Evolutionary conservation across 2,797 vertebrate genomes (phyloP).

Genomic region (Crocodylus rhombifer): DNA sequence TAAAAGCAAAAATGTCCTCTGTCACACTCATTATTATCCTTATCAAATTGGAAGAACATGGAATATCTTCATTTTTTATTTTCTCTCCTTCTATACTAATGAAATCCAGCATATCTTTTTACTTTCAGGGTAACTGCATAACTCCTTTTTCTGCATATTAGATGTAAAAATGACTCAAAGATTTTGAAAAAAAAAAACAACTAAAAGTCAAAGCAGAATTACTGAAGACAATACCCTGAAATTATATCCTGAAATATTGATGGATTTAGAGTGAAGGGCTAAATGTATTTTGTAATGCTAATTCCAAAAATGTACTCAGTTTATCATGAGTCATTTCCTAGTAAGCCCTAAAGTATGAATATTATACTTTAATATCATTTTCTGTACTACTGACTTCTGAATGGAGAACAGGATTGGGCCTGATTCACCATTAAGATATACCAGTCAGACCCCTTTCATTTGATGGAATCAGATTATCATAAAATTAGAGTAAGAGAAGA

Average conservation of each 20-base stretch:
- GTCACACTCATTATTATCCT: slow-evolving; percentile 10
- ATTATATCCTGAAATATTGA: slow-evolving; percentile 65
- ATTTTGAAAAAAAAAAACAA: slow-evolving; percentile 37
- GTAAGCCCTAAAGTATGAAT: slow-evolving; percentile 65
- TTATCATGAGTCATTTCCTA: slow-evolving; percentile 75
- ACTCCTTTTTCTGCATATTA: slow-evolving; percentile 24
- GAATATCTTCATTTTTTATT: slow-evolving; percentile 3
- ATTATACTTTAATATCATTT: slow-evolving; percentile 73
- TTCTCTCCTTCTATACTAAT: slow-evolving; percentile 33
- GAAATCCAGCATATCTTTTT: slow-evolving; percentile 40
- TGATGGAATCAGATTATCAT: background rate
- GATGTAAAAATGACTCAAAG: slow-evolving; percentile 54
- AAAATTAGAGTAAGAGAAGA: slow-evolving; percentile 40
- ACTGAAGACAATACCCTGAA: slow-evolving; percentile 61
- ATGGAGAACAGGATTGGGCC: slow-evolving; percentile 50
- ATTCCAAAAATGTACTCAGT: slow-evolving; percentile 58
- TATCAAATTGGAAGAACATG: slow-evolving; percentile 15
- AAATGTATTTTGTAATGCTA: slow-evolving; percentile 72
- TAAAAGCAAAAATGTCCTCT: slow-evolving; percentile 34
- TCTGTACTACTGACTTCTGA: slow-evolving; percentile 72
- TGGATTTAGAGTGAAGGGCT: slow-evolving; percentile 52
- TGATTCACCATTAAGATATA: slow-evolving; percentile 65
- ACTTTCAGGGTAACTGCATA: slow-evolving; percentile 20
- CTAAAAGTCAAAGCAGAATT: slow-evolving; percentile 25
- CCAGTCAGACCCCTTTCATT: slow-evolving; percentile 34